Evolutionary conservation across 1,140 invertebrate species (phyloP), one percentile per base, ranked within the genome.

Genomic region (Eulimnadia texana): DNA sequence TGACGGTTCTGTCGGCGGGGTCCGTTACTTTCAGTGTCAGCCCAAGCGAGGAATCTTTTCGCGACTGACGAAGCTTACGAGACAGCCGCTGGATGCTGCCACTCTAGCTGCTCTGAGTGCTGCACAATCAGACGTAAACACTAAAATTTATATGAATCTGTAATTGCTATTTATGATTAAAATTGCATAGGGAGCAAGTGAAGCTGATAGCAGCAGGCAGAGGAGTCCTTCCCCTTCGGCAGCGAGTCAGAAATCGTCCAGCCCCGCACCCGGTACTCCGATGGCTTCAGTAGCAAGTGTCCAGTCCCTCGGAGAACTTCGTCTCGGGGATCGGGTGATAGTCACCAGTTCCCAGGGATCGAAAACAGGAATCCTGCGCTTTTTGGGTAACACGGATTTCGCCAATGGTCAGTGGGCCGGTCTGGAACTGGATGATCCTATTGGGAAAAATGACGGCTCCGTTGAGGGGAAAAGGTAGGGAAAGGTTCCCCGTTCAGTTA

Each of bases 401-500:
- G 90, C 92, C 10, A 70, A 82, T 22, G 93, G 93, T 19, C 82
- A 91, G 66, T 97, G 93, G 93, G 93, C 88, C 62, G 94, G 94
- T 16, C 85, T 98, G 23, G 92, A 97, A 74, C 76, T 98, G 63
- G 92, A 96, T 70, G 92, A 95, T 62, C 84, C 90, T 0, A 74
- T 86, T 60, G 94, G 94, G 42, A 97, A 97, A 74, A 97, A 98
- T 76, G 93, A 98, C 75, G 93, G 94, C 51, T 86, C 88, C 50
- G 91, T 98, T 49, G 88, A 83, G 66, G 93, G 77, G 6, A 78
- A 77, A 70, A 73, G 76, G 77, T 78, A 65, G 64, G 69, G 29
- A 19, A 28, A n/a, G n/a, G n/a, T n/a, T n/a, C n/a, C n/a, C n/a
- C n/a, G n/a, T n/a, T n/a, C n/a, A n/a, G n/a, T n/a, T 25, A 20